Percentiles rank a stretch among this genome's conserved stretches.
Evolutionary conservation across 2,113 vertebrate species (phyloP).

Genomic region (Barbus barbus): DNA sequence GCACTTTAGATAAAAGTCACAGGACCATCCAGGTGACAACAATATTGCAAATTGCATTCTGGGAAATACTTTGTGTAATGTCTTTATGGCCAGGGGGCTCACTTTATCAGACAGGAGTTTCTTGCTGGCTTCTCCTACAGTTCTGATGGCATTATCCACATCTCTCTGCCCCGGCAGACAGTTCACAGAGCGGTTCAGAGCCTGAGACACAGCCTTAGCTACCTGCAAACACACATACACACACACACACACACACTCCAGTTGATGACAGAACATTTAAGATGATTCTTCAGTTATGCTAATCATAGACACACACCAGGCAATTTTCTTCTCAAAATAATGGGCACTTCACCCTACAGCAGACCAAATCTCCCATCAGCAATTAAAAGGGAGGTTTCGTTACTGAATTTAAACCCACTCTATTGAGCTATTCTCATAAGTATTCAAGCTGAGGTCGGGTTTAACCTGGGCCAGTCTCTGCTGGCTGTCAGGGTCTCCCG

Average conservation of each 20-base stretch:
- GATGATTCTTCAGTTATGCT: slow-evolving; percentile 15
- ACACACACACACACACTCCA: slow-evolving; percentile 32
- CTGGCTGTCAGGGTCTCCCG: slow-evolving; percentile 90
- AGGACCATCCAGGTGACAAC: slow-evolving; percentile 5
- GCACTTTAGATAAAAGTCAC: background rate
- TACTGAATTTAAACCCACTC: slow-evolving; percentile 33
- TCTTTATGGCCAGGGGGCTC: slow-evolving; percentile 49
- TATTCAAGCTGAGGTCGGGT: background rate
- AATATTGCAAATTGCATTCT: background rate
- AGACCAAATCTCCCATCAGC: slow-evolving; percentile 22
- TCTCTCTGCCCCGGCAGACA: slow-evolving; percentile 95
- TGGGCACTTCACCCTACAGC: background rate
- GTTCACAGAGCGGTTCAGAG: slow-evolving; percentile 91
- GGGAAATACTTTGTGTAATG: background rate
- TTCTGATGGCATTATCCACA: slow-evolving; percentile 91
- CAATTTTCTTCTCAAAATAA: slow-evolving; percentile 45
- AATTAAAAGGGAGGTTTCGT: slow-evolving; percentile 40
- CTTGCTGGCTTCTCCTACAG: slow-evolving; percentile 95
- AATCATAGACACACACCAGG: slow-evolving; percentile 34
- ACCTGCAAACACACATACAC: slow-evolving; percentile 77
- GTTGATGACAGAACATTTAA: slow-evolving; percentile 8
- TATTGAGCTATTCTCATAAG: background rate
- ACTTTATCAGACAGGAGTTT: slow-evolving; percentile 85
- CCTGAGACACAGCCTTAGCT: slow-evolving; percentile 94
- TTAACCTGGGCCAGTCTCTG: slow-evolving; percentile 92